Evolutionary conservation across 1,140 invertebrate species (phyloP), one percentile per base, ranked within the genome.

Genomic region (Ips nitidus): DNA sequence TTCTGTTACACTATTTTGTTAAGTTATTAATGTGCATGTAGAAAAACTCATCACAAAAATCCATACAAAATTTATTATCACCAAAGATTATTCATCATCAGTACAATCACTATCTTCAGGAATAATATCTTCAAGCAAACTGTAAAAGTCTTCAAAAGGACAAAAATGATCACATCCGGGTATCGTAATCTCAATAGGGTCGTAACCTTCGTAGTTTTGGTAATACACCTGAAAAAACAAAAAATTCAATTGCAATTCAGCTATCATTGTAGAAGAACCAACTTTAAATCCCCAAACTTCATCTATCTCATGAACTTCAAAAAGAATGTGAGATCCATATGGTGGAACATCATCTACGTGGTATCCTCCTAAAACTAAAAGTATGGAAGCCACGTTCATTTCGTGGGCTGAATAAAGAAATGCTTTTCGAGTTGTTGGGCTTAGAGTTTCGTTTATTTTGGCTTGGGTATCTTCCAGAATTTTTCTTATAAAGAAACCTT

Each of bases 251-350:
- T 22, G 0, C 0, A 22, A 22, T 22, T 22, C 3, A 3, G 45
- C 22, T 50, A 8, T 50, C 1, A 50, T 8, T 3, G 45, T 8
- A 3, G 45, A 2, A 50, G 3, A n/a, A 59, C 61, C 40, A 2
- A 67, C 65, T 36, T 67, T 67, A 36, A 67, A 22, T 50, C 65
- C 65, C 58, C 52, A 67, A n/a, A 58, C 57, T 41, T 58, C 41
- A 52, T 67, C 45, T 7, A 67, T 67, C 5, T 59, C 59, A 41
- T 67, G 65, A n/a, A 60, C 39, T 52, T 67, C 65, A 22, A 67
- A 41, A 41, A 60, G 5, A 4, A 67, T 22, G 37, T 59, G 59
- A 39, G 65, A 58, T 3, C 65, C 65, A 52, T 67, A 67, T 40
- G 65, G 65, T 2, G 65, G 65, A 6, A 59, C 1, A n/a, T 58